These are phyloP conservation scores for Alcedo quadribrachys DNA, from an alignment of 2,797 vertebrate species.

Conservation along the genomic window DNA sequence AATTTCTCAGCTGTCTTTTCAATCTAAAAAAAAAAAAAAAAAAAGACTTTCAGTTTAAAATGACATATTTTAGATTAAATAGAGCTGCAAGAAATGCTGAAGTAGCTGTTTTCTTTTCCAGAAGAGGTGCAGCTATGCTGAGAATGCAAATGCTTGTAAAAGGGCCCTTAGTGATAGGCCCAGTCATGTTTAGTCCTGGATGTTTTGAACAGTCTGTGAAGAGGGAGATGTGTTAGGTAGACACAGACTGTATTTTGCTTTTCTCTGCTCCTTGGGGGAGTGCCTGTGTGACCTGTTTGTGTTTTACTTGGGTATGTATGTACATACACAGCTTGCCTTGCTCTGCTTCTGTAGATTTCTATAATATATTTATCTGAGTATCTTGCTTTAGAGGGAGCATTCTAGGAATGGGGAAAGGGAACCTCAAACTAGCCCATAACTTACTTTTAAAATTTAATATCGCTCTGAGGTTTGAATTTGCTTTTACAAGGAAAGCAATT, in stretches of 20 bases:
- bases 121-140: neutral
- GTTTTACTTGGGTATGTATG: neutral
- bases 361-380: neutral
- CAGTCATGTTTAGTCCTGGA: neutral
- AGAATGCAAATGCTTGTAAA: neutral
- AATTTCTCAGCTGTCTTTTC: neutral
- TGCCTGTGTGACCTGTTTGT: neutral
- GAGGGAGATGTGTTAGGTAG: neutral
- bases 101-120: neutral
- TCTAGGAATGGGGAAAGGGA: neutral
- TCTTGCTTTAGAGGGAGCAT: neutral
- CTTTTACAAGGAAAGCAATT: neutral
- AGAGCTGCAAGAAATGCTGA: neutral
- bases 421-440: neutral
- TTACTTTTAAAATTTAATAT: neutral
- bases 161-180: neutral
- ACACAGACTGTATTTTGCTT: neutral
- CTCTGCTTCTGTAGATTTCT: neutral
- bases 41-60: neutral
- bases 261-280: neutral
- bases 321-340: neutral
- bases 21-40: neutral
- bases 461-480: neutral
- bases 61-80: neutral
- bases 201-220: neutral